phyloP scores from a whole-genome alignment of 2,888 invertebrate genomes.

The Ceratothoa steindachneri region DNA sequence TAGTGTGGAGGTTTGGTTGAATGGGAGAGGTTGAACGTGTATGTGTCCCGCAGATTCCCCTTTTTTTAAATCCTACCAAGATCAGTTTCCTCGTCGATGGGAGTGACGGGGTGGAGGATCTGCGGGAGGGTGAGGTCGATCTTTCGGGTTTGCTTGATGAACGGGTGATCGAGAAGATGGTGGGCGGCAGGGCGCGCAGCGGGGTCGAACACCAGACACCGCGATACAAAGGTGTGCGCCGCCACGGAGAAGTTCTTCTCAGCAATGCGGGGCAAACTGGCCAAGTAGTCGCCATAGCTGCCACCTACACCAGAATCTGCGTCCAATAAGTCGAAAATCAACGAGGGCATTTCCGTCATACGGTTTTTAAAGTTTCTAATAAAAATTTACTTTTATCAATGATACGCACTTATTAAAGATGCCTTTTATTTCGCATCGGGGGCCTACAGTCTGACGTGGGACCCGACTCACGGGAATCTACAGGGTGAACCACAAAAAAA shows the following conservation, averaged over 20 bases:
- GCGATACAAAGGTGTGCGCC: constrained; percentile 32
- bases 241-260: constrained; percentile 25
- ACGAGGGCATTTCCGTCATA: too few relatives aligned
- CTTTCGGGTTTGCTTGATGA: constrained; percentile 28
- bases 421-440: too few relatives aligned
- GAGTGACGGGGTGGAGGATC: constrained; percentile 35
- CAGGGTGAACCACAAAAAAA: too few relatives aligned
- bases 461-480: too few relatives aligned
- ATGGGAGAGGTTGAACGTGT: too few relatives aligned
- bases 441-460: too few relatives aligned
- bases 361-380: too few relatives aligned
- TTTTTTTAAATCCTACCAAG: constrained; percentile 13
- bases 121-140: constrained; percentile 23
- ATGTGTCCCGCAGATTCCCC: too few relatives aligned
- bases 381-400: too few relatives aligned
- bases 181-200: constrained; percentile 25
- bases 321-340: background rate
- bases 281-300: constrained; percentile 31
- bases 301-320: constrained; percentile 39
- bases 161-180: constrained; percentile 28
- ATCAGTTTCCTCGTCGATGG: constrained; percentile 27
- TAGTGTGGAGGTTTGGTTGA: too few relatives aligned
- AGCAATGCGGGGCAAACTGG: constrained; percentile 14
- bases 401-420: too few relatives aligned
- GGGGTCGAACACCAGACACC: constrained; percentile 12